These are phyloP conservation scores for Diploptera punctata DNA, from an alignment of 2,888 invertebrate species.

Conservation along the genomic window DNA sequence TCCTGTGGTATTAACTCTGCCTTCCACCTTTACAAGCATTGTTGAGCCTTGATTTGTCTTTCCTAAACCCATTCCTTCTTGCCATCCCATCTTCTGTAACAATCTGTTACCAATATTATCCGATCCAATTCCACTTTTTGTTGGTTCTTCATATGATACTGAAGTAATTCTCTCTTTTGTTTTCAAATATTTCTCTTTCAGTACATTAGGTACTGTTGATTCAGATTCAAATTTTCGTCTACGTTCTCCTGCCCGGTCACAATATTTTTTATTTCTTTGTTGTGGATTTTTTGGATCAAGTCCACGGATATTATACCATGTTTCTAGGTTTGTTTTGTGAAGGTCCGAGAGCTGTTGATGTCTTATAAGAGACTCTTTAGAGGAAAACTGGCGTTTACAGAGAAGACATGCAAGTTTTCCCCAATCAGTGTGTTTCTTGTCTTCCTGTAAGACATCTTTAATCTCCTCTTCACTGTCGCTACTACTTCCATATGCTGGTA, in stretches of 20 bases:
- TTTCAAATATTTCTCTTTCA: conserved; percentile 76
- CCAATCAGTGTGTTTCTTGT: conserved; percentile 73
- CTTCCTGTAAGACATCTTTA: conserved; percentile 64
- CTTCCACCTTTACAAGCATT: conserved; percentile 77
- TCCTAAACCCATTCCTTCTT: conserved; percentile 94
- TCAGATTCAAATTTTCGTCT: conserved; percentile 90
- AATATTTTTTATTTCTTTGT: conserved; percentile 66
- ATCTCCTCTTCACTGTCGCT: conserved; percentile 69
- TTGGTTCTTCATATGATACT: conserved; percentile 59
- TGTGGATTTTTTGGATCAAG: conserved; percentile 57
- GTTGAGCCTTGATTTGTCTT: conserved; percentile 92
- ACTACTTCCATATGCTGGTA: conserved; percentile 81
- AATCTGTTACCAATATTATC: conserved; percentile 95
- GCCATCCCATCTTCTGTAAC: conserved; percentile 99
- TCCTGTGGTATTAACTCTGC: conserved; percentile 78
- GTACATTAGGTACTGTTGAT: conserved; percentile 73
- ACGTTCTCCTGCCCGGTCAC: conserved; percentile 96
- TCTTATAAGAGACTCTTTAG: conserved; percentile 81
- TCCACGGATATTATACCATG: conserved; percentile 57
- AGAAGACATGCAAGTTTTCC: conserved; percentile 89
- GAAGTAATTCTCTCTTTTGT: conserved; percentile 55
- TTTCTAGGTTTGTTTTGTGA: conserved; percentile 86
- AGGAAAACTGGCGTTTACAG: conserved; percentile 94
- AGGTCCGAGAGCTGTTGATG: conserved; percentile 87
- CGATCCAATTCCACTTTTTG: conserved; percentile 74